A percentile compares a stretch with the other conserved stretches of the same genome.
Conservation (phyloP, 2,888 invertebrate species). For the Didymodactylos carnosus region DNA sequence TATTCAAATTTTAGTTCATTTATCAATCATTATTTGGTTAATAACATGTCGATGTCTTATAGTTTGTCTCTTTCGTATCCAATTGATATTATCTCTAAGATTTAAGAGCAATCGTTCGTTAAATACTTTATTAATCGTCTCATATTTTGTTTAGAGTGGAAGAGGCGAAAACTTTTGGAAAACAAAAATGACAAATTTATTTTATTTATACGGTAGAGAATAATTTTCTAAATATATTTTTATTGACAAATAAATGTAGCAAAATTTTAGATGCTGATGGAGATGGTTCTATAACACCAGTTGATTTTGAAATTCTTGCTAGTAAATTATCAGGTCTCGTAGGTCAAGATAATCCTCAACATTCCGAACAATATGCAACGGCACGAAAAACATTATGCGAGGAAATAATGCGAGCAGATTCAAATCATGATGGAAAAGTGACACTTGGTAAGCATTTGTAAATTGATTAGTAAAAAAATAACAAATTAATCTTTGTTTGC, state of each 20-base stretch:
- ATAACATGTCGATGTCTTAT: too few species aligned
- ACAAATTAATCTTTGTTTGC: background rate
- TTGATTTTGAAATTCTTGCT: background rate
- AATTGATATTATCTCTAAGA: too few species aligned
- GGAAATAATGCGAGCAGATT: background rate
- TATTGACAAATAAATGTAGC: background rate
- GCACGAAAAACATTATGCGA: background rate
- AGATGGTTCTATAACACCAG: background rate
- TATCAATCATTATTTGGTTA: too few species aligned
- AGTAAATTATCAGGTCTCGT: background rate
- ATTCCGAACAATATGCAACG: background rate
- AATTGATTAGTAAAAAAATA: background rate
- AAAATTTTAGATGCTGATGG: background rate
- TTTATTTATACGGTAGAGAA: background rate
- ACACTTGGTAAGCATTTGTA: background rate
- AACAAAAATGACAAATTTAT: background rate
- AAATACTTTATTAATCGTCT: too few species aligned
- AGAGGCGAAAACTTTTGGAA: background rate
- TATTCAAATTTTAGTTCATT: too few species aligned
- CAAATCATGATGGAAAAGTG: background rate
- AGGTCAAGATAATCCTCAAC: background rate
- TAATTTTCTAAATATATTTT: too few species aligned
- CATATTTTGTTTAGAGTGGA: too few species aligned
- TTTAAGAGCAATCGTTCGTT: too few species aligned
- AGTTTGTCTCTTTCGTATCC: too few species aligned